These are phyloP conservation scores for Yponomeuta plumbellus DNA, from an alignment of 2,888 invertebrate genomes.

Conservation along the genomic window DNA sequence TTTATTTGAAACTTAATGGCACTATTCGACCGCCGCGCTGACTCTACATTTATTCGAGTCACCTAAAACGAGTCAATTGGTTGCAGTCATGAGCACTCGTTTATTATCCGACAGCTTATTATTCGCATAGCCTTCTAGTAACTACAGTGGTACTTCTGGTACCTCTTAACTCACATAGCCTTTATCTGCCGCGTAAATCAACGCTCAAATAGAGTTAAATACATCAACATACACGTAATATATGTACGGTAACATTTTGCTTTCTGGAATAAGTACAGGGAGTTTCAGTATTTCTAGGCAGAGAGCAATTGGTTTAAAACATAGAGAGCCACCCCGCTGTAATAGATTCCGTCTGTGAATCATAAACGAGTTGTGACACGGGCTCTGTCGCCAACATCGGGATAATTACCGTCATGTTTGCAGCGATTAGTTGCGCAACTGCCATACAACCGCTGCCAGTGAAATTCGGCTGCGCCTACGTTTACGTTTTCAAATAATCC, in stretches of 20 bases:
- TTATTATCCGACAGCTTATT: slow-evolving; percentile 40
- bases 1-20: slow-evolving; percentile 46
- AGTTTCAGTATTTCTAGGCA: neutral
- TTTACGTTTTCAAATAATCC: slow-evolving; percentile 66
- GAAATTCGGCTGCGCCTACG: slow-evolving; percentile 61
- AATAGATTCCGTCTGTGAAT: slow-evolving; percentile 49
- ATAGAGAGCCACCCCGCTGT: slow-evolving; percentile 6
- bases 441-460: slow-evolving; percentile 48
- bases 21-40: slow-evolving; percentile 39
- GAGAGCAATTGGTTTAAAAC: neutral
- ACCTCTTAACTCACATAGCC: neutral
- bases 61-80: slow-evolving; percentile 45
- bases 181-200: neutral
- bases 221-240: no score
- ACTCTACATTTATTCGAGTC: slow-evolving; percentile 42
- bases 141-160: neutral
- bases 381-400: slow-evolving; percentile 32
- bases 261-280: neutral
- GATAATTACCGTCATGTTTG: slow-evolving; percentile 59
- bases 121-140: slow-evolving; percentile 19
- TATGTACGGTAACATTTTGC: neutral
- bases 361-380: slow-evolving; percentile 37
- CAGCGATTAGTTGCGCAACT: slow-evolving; percentile 61
- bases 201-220: neutral
- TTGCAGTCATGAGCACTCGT: slow-evolving; percentile 39